Evolutionary conservation across 1,140 invertebrate species (phyloP).

Genomic region (Aphaenogaster rudis): DNA sequence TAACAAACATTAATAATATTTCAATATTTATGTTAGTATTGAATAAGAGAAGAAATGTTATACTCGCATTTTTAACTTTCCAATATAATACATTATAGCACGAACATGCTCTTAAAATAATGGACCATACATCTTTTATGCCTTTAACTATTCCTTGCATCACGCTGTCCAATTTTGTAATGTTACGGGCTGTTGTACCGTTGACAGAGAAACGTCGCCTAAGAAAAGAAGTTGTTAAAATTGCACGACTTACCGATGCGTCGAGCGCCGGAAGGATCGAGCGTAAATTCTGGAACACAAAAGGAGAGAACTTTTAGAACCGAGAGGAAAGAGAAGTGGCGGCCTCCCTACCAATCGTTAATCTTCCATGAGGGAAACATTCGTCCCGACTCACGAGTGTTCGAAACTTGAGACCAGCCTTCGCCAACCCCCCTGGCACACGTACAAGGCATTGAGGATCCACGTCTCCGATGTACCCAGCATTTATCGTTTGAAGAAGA

Average conservation of each 20-base stretch:
- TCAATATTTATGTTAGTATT: slow-evolving; percentile 15
- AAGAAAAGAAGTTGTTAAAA: slow-evolving; percentile 47
- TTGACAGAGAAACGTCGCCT: slow-evolving; percentile 25
- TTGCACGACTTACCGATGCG: slow-evolving; percentile 74
- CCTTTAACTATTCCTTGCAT: not conserved
- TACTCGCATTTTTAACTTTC: not conserved
- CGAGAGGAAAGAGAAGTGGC: slow-evolving; percentile 22
- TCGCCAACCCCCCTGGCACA: slow-evolving; percentile 67
- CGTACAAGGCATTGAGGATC: slow-evolving; percentile 62
- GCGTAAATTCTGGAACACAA: slow-evolving; percentile 75
- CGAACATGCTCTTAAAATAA: not conserved
- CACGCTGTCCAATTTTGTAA: slow-evolving; percentile 22
- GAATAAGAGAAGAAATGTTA: slow-evolving; percentile 1
- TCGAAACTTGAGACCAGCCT: slow-evolving; percentile 77
- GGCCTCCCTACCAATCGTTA: slow-evolving; percentile 73
- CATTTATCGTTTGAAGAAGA: slow-evolving; percentile 62
- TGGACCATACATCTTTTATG: slow-evolving; percentile 28
- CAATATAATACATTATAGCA: not conserved
- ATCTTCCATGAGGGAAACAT: slow-evolving; percentile 81
- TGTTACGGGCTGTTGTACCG: not conserved
- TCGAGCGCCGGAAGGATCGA: slow-evolving; percentile 64
- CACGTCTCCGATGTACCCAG: slow-evolving; percentile 26
- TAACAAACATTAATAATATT: not conserved
- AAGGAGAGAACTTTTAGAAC: slow-evolving; percentile 52
- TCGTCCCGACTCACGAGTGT: slow-evolving; percentile 71